Percentiles rank a stretch among this genome's conserved stretches.
phyloP scores from a whole-genome alignment of 1,140 invertebrate species.

The Centruroides sculpturatus region DNA sequence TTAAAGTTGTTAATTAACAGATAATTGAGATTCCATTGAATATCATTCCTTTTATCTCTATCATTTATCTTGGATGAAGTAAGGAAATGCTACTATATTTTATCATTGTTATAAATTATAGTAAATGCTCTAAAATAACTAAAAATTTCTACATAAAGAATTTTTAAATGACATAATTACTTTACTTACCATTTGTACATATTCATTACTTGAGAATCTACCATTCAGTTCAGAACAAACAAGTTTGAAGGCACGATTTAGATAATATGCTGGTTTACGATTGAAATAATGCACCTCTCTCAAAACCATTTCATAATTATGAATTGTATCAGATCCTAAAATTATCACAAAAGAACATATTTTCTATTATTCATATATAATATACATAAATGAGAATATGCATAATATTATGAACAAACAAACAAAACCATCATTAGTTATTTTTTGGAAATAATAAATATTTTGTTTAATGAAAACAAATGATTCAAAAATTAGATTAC shows the following conservation, averaged over 20 bases:
- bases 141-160: not conserved
- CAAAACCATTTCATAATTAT: slow-evolving; percentile 58
- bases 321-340: slow-evolving; percentile 57
- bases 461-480: too few species aligned
- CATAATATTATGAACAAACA: not conserved
- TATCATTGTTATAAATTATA: too few species aligned
- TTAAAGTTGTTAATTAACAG: too few species aligned
- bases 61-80: too few species aligned
- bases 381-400: not conserved
- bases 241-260: slow-evolving; percentile 86
- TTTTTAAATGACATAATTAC: not conserved
- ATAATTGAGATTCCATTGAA: too few species aligned
- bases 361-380: not conserved
- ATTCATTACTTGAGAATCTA: slow-evolving; percentile 84
- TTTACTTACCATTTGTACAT: slow-evolving; percentile 68
- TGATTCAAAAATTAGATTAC: too few species aligned
- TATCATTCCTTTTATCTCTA: too few species aligned
- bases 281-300: slow-evolving; percentile 77
- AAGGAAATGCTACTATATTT: too few species aligned
- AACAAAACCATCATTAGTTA: not conserved
- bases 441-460: too few species aligned
- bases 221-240: slow-evolving; percentile 85
- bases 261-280: slow-evolving; percentile 80
- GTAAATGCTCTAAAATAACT: too few species aligned
- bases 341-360: not conserved